Conservation (phyloP, 2,797 vertebrate species). For the Echiichthys vipera region DNA sequence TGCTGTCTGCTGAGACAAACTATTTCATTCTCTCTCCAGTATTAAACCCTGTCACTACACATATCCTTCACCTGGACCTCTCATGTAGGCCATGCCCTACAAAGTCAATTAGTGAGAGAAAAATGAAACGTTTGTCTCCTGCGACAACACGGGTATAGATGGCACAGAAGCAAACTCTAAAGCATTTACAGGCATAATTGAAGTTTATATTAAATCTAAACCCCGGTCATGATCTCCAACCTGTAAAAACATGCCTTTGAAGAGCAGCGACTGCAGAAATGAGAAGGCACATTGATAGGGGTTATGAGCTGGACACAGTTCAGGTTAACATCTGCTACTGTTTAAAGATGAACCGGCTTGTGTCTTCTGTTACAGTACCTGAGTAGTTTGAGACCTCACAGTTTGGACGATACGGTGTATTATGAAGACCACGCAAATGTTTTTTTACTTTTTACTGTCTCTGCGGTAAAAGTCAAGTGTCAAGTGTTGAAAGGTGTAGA, state of each 20-base stretch:
- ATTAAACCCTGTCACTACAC: slow-evolving; percentile 1
- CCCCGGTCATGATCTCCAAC: slow-evolving; percentile 19
- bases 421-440: slow-evolving; percentile 20
- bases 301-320: slow-evolving; percentile 26
- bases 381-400: slow-evolving; percentile 59
- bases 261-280: slow-evolving; percentile 47
- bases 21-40: neutral
- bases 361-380: slow-evolving; percentile 61
- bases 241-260: slow-evolving; percentile 45
- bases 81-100: neutral
- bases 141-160: slow-evolving; percentile 3
- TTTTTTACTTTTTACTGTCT: slow-evolving; percentile 25
- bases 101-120: slow-evolving; percentile 11
- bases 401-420: slow-evolving; percentile 28
- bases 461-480: slow-evolving; percentile 36
- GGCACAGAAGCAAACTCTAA: slow-evolving; percentile 22
- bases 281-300: slow-evolving; percentile 41
- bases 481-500: slow-evolving; percentile 15
- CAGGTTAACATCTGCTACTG: slow-evolving; percentile 38
- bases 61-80: slow-evolving; percentile 6
- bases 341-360: slow-evolving; percentile 28
- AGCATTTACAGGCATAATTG: slow-evolving; percentile 39
- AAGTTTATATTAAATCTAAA: slow-evolving; percentile 37
- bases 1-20: slow-evolving; percentile 10
- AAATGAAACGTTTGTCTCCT: slow-evolving; percentile 1